Conservation (phyloP, 2,797 vertebrate genomes). For the Synaphobranchus kaupii region DNA sequence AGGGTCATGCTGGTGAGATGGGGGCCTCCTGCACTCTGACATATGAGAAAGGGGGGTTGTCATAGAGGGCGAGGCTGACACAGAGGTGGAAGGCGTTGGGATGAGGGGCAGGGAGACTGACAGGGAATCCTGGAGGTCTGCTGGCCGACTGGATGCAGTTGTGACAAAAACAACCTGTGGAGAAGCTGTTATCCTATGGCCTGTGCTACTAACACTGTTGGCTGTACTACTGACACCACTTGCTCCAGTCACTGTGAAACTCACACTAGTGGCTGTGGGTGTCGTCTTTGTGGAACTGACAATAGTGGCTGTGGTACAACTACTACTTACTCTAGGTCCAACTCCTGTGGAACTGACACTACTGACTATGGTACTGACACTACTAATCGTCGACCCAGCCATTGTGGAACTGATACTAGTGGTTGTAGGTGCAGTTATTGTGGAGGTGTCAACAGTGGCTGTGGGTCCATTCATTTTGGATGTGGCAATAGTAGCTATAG, state of each 20-base stretch:
- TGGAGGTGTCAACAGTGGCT: slow-evolving; percentile 45
- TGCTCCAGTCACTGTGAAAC: slow-evolving; percentile 55
- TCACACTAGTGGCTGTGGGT: slow-evolving; percentile 34
- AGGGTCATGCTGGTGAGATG: slow-evolving; percentile 51
- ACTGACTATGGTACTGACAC: slow-evolving; percentile 25
- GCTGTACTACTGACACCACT: slow-evolving; percentile 44
- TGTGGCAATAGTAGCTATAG: slow-evolving; percentile 35
- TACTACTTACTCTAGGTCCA: slow-evolving; percentile 46
- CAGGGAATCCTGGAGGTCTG: slow-evolving; percentile 44
- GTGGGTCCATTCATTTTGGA: slow-evolving; percentile 41
- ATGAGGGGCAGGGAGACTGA: slow-evolving; percentile 46
- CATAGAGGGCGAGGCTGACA: slow-evolving; percentile 42
- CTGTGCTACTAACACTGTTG: slow-evolving; percentile 42
- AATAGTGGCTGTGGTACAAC: slow-evolving; percentile 27
- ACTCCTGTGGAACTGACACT: slow-evolving; percentile 51
- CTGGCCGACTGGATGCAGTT: slow-evolving; percentile 44
- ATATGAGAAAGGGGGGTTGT: slow-evolving; percentile 40
- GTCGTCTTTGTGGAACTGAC: slow-evolving; percentile 54
- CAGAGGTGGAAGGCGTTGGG: slow-evolving; percentile 38
- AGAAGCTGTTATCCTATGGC: slow-evolving; percentile 40
- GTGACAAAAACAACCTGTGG: slow-evolving; percentile 43
- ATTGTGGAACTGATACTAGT: background rate
- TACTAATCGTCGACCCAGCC: background rate
- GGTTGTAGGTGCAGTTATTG: slow-evolving; percentile 48
- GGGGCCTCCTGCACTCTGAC: slow-evolving; percentile 63